A percentile compares a stretch with the other conserved stretches of the same genome.
Conservation (phyloP, 1,140 invertebrate genomes). For the Littorina saxatilis region DNA sequence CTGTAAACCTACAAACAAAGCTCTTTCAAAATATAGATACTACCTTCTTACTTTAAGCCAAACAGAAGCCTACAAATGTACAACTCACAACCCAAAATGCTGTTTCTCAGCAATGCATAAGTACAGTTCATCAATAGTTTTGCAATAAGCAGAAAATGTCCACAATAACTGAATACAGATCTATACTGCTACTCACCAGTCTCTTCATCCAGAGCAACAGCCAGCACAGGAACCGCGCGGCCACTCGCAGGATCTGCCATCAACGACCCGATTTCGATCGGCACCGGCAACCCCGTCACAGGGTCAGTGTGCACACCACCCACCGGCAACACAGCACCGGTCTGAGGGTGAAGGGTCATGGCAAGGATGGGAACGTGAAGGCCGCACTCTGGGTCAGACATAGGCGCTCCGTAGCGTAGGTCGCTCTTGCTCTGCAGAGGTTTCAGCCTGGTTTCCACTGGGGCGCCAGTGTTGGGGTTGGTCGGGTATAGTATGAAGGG, state of each 20-base stretch:
- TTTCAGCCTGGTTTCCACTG: slow-evolving; percentile 62
- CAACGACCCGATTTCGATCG: slow-evolving; percentile 71
- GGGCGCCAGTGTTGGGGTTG: slow-evolving; percentile 53
- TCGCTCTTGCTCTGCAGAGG: slow-evolving; percentile 64
- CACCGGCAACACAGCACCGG: slow-evolving; percentile 69
- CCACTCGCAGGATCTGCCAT: slow-evolving; percentile 69
- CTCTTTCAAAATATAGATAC: too few relatives aligned
- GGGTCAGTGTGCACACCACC: slow-evolving; percentile 70
- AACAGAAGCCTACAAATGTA: too few relatives aligned
- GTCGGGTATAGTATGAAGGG: slow-evolving; percentile 70
- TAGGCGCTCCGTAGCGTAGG: slow-evolving; percentile 64
- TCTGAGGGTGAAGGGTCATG: slow-evolving; percentile 70
- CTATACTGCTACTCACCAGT: slow-evolving; percentile 63
- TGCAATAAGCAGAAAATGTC: too few relatives aligned
- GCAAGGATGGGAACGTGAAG: slow-evolving; percentile 71
- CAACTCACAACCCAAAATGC: too few relatives aligned
- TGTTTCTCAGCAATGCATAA: too few relatives aligned
- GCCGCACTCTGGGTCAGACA: slow-evolving; percentile 67
- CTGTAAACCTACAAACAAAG: too few relatives aligned
- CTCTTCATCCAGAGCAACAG: slow-evolving; percentile 62
- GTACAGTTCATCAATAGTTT: too few relatives aligned
- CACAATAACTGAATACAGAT: too few relatives aligned
- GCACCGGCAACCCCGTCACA: slow-evolving; percentile 67
- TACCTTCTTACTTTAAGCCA: too few relatives aligned
- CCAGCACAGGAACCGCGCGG: slow-evolving; percentile 68